Conservation (phyloP, 1,140 invertebrate genomes). For the Neoseiulus cucumeris region DNA sequence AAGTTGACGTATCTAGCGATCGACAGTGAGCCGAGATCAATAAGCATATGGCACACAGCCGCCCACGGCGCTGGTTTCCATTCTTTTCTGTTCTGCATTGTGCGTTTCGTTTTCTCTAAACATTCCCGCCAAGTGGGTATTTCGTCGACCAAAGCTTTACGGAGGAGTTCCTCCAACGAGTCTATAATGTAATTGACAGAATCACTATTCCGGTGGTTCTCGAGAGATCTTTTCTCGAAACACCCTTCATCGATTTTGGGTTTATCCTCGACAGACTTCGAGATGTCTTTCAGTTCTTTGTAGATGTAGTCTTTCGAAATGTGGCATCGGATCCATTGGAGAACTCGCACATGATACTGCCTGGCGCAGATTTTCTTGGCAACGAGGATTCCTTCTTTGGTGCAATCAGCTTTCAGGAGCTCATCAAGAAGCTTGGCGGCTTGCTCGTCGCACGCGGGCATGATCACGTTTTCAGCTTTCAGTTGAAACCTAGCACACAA, state of each 20-base stretch:
- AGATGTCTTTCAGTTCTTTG: not conserved
- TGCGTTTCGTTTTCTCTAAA: not conserved
- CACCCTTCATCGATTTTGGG: not conserved
- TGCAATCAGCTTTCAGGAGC: not conserved
- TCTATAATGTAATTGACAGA: not conserved
- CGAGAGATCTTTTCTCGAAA: not conserved
- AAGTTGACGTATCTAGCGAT: not conserved
- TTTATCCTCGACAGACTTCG: not conserved
- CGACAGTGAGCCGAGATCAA: not conserved
- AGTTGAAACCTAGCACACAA: not conserved
- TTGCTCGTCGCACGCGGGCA: not conserved
- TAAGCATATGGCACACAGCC: not conserved
- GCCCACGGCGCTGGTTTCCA: not conserved
- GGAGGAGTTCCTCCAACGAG: not conserved
- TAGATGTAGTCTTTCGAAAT: not conserved
- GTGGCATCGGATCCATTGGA: not conserved
- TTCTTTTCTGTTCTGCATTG: not conserved
- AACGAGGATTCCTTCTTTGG: not conserved
- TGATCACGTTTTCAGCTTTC: not conserved
- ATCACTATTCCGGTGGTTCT: not conserved
- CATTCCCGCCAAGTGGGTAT: not conserved
- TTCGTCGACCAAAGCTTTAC: not conserved
- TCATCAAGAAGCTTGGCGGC: not conserved
- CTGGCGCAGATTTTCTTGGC: conserved; percentile 3
- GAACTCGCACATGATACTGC: not conserved